phyloP scores from a whole-genome alignment of 2,888 invertebrate species.

The Atrina japonica region DNA sequence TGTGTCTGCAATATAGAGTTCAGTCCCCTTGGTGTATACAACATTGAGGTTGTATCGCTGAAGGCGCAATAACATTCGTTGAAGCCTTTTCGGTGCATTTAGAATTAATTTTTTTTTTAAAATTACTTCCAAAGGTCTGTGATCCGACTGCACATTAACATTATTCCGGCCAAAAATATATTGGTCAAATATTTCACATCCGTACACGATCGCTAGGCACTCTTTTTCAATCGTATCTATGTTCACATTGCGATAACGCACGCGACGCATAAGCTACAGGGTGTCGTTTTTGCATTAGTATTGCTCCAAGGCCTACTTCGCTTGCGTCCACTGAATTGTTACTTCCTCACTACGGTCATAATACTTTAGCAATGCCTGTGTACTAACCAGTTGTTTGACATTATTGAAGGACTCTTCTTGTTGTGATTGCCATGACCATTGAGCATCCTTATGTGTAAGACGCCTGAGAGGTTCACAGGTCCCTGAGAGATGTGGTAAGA shows the following conservation, averaged over 20 bases:
- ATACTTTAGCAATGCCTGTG: constrained; percentile 37
- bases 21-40: constrained; percentile 37
- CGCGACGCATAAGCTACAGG: constrained; percentile 51
- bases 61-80: constrained; percentile 45
- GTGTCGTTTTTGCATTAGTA: constrained; percentile 49
- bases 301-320: constrained; percentile 43
- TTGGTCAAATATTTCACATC: constrained; percentile 44
- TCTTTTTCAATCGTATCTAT: constrained; percentile 57
- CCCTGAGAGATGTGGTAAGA: constrained; percentile 38
- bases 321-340: constrained; percentile 45
- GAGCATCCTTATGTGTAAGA: constrained; percentile 29
- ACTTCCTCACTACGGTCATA: constrained; percentile 45
- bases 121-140: constrained; percentile 50
- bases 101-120: constrained; percentile 38
- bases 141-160: constrained; percentile 43
- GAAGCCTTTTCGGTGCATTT: constrained; percentile 44
- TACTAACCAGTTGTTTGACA: constrained; percentile 29
- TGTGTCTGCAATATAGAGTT: constrained; percentile 49
- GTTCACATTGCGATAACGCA: constrained; percentile 43
- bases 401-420: constrained; percentile 42
- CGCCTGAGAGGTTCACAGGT: constrained; percentile 42
- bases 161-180: too few species aligned
- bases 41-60: constrained; percentile 45
- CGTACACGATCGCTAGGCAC: constrained; percentile 47
- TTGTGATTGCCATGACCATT: constrained; percentile 33